Percentiles rank a stretch among this genome's conserved stretches.
These are phyloP conservation scores for Arion vulgaris DNA, from an alignment of 1,140 invertebrate species.

Conservation along the genomic window DNA sequence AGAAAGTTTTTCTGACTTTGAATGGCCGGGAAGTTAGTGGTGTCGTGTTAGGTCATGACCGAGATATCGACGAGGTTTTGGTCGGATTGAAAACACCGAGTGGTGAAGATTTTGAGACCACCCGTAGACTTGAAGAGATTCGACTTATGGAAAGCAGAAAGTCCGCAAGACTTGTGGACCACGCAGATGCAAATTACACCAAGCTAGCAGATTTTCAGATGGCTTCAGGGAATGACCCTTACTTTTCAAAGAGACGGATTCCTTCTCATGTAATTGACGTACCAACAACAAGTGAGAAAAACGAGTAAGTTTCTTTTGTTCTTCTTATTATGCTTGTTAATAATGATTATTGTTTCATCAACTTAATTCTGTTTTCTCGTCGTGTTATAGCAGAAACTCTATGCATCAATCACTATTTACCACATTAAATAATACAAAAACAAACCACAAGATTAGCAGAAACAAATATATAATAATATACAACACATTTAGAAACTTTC, in stretches of 20 bases:
- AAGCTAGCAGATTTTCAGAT: conserved; percentile 75
- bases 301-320: conserved; percentile 45
- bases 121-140: conserved; percentile 91
- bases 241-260: not conserved
- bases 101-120: conserved; percentile 76
- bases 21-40: conserved; percentile 93
- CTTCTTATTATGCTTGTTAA: no score
- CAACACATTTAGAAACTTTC: no score
- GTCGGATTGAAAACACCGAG: conserved; percentile 73
- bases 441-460: no score
- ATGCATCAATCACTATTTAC: no score
- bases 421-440: no score
- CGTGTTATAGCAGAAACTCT: no score
- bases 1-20: conserved; percentile 92
- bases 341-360: no score
- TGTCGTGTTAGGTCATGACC: conserved; percentile 81
- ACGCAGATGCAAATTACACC: conserved; percentile 93
- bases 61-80: conserved; percentile 85
- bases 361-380: no score
- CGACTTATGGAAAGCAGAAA: conserved; percentile 93
- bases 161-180: conserved; percentile 91
- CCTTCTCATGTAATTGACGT: conserved; percentile 76
- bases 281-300: conserved; percentile 45
- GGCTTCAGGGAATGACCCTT: not conserved
- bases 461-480: no score